A percentile compares a stretch with the other conserved stretches of the same genome.
Conservation (phyloP, 2,888 invertebrate species). For the Limnephilus lunatus region DNA sequence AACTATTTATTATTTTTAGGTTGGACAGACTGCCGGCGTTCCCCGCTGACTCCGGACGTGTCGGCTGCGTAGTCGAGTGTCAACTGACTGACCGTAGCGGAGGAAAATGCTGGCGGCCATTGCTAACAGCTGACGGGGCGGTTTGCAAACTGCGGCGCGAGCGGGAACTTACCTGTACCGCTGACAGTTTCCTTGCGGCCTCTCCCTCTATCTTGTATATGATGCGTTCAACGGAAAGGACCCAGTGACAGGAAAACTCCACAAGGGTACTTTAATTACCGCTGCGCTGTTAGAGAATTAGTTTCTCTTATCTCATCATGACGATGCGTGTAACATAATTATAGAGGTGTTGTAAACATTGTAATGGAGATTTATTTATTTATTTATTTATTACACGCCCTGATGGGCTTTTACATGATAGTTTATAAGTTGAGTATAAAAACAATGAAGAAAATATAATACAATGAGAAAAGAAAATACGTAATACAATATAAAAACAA, state of each 20-base stretch:
- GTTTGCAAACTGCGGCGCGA: slow-evolving; percentile 45
- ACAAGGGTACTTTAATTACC: neutral
- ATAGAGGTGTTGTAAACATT: too few species aligned
- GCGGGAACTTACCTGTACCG: neutral
- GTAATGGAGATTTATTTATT: too few species aligned
- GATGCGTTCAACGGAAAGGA: neutral
- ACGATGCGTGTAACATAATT: too few species aligned
- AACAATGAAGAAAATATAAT: too few species aligned
- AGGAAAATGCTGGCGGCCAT: slow-evolving; percentile 8
- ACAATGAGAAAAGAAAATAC: too few species aligned
- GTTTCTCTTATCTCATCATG: neutral
- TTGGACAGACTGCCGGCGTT: slow-evolving; percentile 16
- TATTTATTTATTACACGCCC: too few species aligned
- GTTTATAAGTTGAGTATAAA: too few species aligned
- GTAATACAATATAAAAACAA: too few species aligned
- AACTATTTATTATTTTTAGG: slow-evolving; percentile 11
- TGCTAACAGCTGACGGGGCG: slow-evolving; percentile 46
- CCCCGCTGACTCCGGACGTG: slow-evolving; percentile 38
- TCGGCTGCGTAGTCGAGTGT: slow-evolving; percentile 40
- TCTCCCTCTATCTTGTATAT: neutral
- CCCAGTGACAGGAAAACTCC: neutral
- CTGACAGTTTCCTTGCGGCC: neutral
- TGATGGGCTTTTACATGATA: too few species aligned
- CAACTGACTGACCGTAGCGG: slow-evolving; percentile 46
- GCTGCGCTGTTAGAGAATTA: neutral